phyloP scores from a whole-genome alignment of 2,888 invertebrate genomes.

The Caenorhabditis sp. region DNA sequence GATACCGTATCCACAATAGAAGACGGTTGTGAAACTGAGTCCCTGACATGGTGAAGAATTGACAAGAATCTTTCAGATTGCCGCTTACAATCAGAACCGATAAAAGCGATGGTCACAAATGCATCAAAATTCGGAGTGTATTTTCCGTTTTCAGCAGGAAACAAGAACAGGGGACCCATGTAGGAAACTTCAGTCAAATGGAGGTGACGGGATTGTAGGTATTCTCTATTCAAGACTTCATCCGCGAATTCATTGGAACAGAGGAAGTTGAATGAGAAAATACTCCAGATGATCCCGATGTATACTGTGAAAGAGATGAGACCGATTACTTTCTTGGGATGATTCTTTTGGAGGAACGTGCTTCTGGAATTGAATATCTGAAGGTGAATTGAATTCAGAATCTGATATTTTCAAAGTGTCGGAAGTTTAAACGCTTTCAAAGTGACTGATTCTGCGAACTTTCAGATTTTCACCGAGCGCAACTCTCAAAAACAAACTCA shows the following conservation, averaged over 20 bases:
- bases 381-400: too few relatives aligned
- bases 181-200: neutral
- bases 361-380: conserved; percentile 5
- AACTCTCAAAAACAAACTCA: too few relatives aligned
- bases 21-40: conserved; percentile 15
- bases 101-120: neutral
- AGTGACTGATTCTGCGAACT: too few relatives aligned
- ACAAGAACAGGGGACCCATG: neutral
- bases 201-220: neutral
- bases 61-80: neutral
- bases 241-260: neutral
- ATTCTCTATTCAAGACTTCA: neutral
- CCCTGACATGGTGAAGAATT: neutral
- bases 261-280: neutral
- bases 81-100: conserved; percentile 1
- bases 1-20: conserved; percentile 15
- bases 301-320: conserved; percentile 3
- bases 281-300: conserved; percentile 18
- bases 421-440: too few relatives aligned
- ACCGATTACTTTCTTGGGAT: conserved; percentile 14
- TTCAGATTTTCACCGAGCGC: too few relatives aligned
- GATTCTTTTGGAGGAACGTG: neutral
- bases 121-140: neutral
- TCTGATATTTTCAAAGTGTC: too few relatives aligned
- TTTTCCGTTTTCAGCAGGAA: neutral